These are phyloP conservation scores for Festucalex cinctus DNA, from an alignment of 2,113 vertebrate genomes.

Conservation along the genomic window DNA sequence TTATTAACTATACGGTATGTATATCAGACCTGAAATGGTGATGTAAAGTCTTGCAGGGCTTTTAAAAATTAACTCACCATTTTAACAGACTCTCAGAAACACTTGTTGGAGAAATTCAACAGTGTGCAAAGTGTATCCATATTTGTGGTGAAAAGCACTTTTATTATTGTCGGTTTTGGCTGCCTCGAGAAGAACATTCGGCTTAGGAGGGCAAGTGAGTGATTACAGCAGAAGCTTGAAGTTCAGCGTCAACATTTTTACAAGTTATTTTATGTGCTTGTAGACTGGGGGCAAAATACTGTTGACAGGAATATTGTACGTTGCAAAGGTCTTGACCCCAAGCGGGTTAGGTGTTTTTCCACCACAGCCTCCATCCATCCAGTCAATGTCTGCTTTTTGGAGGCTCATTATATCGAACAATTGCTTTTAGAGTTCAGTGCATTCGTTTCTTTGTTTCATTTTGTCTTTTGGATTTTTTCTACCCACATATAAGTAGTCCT, in stretches of 20 bases:
- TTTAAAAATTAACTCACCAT: not conserved
- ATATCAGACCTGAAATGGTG: not conserved
- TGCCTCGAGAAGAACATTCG: constrained; percentile 9
- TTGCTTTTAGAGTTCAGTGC: constrained; percentile 80
- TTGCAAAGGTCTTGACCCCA: constrained; percentile 35
- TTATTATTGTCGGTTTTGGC: constrained; percentile 28
- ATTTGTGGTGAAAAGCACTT: constrained; percentile 28
- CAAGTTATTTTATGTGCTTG: constrained; percentile 18
- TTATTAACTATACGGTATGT: no score
- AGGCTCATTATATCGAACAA: constrained; percentile 67
- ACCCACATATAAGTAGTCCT: constrained; percentile 24
- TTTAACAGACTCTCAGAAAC: not conserved
- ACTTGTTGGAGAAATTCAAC: constrained; percentile 3
- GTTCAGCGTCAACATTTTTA: constrained; percentile 1
- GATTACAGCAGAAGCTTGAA: constrained; percentile 18
- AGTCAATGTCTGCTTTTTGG: constrained; percentile 57
- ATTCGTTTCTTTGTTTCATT: constrained; percentile 61
- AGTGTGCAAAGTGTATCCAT: constrained; percentile 3
- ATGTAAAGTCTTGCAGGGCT: not conserved
- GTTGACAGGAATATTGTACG: not conserved
- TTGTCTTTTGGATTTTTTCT: constrained; percentile 50
- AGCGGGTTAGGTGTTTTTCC: constrained; percentile 58
- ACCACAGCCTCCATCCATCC: constrained; percentile 37
- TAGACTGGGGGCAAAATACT: constrained; percentile 26
- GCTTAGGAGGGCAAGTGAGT: constrained; percentile 34